A percentile compares a stretch with the other conserved stretches of the same genome.
Conservation (phyloP, 2,797 vertebrate genomes). For the Picus viridis region DNA sequence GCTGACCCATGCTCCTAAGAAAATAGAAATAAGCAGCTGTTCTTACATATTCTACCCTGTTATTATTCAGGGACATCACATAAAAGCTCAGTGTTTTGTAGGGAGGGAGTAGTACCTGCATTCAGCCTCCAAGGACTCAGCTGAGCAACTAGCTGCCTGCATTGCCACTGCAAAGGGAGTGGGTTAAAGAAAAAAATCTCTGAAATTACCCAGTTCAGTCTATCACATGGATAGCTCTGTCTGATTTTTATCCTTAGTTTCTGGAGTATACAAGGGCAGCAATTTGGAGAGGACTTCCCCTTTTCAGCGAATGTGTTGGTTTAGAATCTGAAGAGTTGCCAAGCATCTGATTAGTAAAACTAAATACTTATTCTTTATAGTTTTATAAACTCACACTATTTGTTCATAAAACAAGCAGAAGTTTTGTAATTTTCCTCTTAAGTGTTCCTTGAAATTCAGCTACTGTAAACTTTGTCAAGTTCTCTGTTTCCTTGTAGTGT, state of each 20-base stretch:
- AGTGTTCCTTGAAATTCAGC: not conserved
- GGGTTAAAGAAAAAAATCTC: not conserved
- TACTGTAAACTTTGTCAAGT: not conserved
- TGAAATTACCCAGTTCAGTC: not conserved
- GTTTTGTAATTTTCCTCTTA: not conserved
- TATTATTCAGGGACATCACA: not conserved
- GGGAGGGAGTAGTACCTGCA: not conserved
- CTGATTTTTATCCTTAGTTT: not conserved
- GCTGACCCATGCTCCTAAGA: not conserved
- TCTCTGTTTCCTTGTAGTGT: not conserved
- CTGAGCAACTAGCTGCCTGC: not conserved
- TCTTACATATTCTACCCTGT: not conserved
- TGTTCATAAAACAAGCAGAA: not conserved
- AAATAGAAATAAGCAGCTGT: not conserved
- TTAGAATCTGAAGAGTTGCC: not conserved
- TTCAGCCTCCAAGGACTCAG: not conserved
- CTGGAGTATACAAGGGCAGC: not conserved
- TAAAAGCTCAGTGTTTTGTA: not conserved
- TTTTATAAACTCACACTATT: not conserved
- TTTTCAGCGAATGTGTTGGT: not conserved
- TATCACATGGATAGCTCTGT: not conserved
- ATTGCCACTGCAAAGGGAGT: not conserved
- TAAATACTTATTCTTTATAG: not conserved
- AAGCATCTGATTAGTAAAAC: not conserved
- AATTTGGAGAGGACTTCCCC: not conserved